Evolutionary conservation across 2,888 invertebrate genomes (phyloP).

Genomic region (Acleris cristana): DNA sequence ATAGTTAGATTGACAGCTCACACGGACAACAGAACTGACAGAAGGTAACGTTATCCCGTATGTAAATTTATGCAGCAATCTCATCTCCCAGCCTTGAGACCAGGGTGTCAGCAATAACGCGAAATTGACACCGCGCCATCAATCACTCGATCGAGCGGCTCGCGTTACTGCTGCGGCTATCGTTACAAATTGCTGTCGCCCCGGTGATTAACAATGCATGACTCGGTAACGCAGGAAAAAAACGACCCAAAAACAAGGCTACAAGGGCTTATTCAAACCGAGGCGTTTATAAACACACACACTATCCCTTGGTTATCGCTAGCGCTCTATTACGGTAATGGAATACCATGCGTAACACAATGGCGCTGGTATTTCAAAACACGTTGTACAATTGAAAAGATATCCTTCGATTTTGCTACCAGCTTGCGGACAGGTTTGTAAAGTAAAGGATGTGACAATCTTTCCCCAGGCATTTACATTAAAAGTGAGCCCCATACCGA

Average conservation of each 20-base stretch:
- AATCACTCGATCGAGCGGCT: conserved; percentile 76
- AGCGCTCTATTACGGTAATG: conserved; percentile 48
- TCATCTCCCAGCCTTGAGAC: conserved; percentile 53
- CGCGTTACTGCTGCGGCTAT: conserved; percentile 76
- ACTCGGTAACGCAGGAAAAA: conserved; percentile 47
- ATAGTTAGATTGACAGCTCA: conserved; percentile 36
- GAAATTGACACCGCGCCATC: conserved; percentile 73
- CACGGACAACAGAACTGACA: background rate
- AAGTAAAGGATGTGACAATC: conserved; percentile 54
- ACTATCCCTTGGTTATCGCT: conserved; percentile 46
- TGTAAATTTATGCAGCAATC: conserved; percentile 60
- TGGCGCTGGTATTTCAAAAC: conserved; percentile 46
- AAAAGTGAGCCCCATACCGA: conserved; percentile 66
- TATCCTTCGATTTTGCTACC: conserved; percentile 23
- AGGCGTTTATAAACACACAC: conserved; percentile 48
- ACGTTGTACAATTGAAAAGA: conserved; percentile 48
- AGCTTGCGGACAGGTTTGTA: conserved; percentile 52
- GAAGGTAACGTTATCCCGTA: conserved; percentile 39
- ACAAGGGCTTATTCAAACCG: conserved; percentile 44
- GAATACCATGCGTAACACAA: conserved; percentile 53
- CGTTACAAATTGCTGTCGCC: conserved; percentile 74
- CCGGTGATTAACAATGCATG: conserved; percentile 66
- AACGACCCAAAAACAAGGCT: conserved; percentile 42
- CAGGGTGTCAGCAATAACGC: conserved; percentile 67
- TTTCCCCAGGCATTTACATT: conserved; percentile 47